Evolutionary conservation across 2,888 invertebrate genomes (phyloP).

Genomic region (Carcina quercana): DNA sequence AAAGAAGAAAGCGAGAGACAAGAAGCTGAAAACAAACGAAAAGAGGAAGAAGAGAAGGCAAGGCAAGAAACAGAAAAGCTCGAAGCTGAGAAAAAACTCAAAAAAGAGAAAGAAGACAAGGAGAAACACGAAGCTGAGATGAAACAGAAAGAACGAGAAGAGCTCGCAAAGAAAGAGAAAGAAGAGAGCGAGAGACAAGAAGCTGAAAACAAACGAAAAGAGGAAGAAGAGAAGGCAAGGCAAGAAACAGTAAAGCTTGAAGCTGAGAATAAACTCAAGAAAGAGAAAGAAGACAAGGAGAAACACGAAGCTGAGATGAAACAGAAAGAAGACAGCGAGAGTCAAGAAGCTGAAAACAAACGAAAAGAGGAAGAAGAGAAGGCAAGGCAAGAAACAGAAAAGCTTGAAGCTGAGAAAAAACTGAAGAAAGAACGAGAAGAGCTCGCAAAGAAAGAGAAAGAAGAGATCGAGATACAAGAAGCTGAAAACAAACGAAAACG

Average conservation of each 20-base stretch:
- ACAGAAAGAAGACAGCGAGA: slow-evolving; percentile 8
- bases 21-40: slow-evolving; percentile 18
- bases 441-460: slow-evolving; percentile 6
- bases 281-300: slow-evolving; percentile 5
- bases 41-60: slow-evolving; percentile 26
- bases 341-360: slow-evolving; percentile 37
- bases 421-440: slow-evolving; percentile 13
- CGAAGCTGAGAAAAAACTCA: slow-evolving; percentile 15
- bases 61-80: slow-evolving; percentile 12
- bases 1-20: slow-evolving; percentile 32
- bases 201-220: slow-evolving; percentile 1
- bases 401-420: slow-evolving; percentile 16
- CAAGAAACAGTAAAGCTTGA: slow-evolving; percentile 7
- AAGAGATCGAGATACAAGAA: no score
- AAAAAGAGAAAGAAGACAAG: slow-evolving; percentile 25
- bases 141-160: slow-evolving; percentile 24
- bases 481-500: no score
- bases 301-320: not conserved
- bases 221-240: slow-evolving; percentile 9
- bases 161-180: slow-evolving; percentile 19
- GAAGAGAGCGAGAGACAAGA: slow-evolving; percentile 11
- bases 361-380: slow-evolving; percentile 36
- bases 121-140: slow-evolving; percentile 37
- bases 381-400: slow-evolving; percentile 17
- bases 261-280: slow-evolving; percentile 10